Evolutionary conservation across 2,888 invertebrate genomes (phyloP), one percentile per base, ranked within the genome.

Genomic region (Timema podura): DNA sequence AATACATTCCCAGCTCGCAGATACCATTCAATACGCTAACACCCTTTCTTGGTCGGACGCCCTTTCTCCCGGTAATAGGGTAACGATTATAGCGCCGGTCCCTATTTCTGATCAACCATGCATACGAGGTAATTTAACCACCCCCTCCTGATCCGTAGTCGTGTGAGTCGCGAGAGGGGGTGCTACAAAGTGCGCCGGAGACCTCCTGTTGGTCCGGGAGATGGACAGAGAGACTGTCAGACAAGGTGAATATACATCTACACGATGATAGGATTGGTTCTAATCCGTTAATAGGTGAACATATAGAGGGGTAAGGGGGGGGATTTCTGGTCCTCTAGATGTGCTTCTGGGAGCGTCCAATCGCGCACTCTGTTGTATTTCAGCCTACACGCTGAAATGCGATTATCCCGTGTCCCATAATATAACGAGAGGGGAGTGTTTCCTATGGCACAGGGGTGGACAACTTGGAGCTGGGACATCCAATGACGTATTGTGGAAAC

Each of bases 261-360:
- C 65, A 69, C 57, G 64, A 30, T 68, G 70, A 67, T 64, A 68
- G 67, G 70, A 70, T 65, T 68, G 68, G 66, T 64, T 46, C 68
- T 70, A 70, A 70, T 70, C 70, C 70, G 64, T 64, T 70, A 70
- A 70, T 70, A 70, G 70, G 65, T 48, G 48, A 48, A 48, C 67
- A 67, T 48, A 49, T 54, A 48, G 15, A 15, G n/a, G 5, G 59
- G 5, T 16, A 30, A 3, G 30, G 30, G 9, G 13, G 61, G 61
- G 44, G 13, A 45, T n/a, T 61, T 44, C 16, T 13, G 5, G 61
- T 45, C 16, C 61, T 61, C 61, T 30, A 13, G 30, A 5, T 61
- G 44, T 61, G 61, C 61, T 13, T 30, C 44, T 51, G 11, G 11
- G 65, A 47, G 48, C 69, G 69, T 57, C 69, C 69, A 69, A 66